Evolutionary conservation across 2,113 vertebrate species (phyloP).

Genomic region (Balaeniceps rex): DNA sequence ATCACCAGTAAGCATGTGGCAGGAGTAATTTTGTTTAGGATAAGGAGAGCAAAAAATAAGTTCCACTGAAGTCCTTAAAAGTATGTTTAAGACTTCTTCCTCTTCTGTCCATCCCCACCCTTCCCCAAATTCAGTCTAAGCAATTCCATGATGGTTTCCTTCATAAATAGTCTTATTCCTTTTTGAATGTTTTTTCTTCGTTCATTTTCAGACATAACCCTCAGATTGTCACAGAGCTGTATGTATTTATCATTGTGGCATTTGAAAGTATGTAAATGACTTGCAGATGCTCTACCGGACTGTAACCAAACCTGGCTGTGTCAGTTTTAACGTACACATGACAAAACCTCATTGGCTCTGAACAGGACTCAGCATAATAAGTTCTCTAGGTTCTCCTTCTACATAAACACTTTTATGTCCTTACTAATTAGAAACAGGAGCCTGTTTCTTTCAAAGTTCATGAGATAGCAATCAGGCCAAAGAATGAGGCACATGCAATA

Average conservation of each 20-base stretch:
- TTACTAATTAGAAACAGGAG: slow-evolving; percentile 51
- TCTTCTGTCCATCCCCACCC: not conserved
- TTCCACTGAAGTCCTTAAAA: not conserved
- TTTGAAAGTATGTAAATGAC: slow-evolving; percentile 39
- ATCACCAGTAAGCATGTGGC: not conserved
- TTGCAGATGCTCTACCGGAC: slow-evolving; percentile 44
- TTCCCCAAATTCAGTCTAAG: not conserved
- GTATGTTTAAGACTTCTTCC: not conserved
- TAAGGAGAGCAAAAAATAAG: not conserved
- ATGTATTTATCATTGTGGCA: slow-evolving; percentile 14
- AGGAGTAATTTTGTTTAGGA: not conserved
- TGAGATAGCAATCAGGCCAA: not conserved
- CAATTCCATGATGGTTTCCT: not conserved
- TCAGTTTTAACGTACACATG: slow-evolving; percentile 25
- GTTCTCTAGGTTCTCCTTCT: slow-evolving; percentile 18
- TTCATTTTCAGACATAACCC: slow-evolving; percentile 23
- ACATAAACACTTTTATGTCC: slow-evolving; percentile 6
- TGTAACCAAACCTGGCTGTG: slow-evolving; percentile 39
- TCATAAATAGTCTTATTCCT: not conserved
- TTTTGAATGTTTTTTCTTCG: slow-evolving; percentile 2
- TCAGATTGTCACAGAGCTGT: not conserved
- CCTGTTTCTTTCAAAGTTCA: slow-evolving; percentile 31
- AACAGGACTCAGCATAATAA: not conserved
- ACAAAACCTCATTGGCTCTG: slow-evolving; percentile 15
- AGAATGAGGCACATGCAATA: not conserved